A percentile compares a stretch with the other conserved stretches of the same genome.
Conservation (phyloP, 2,113 vertebrate species). For the Oxyruncus cristatus region DNA sequence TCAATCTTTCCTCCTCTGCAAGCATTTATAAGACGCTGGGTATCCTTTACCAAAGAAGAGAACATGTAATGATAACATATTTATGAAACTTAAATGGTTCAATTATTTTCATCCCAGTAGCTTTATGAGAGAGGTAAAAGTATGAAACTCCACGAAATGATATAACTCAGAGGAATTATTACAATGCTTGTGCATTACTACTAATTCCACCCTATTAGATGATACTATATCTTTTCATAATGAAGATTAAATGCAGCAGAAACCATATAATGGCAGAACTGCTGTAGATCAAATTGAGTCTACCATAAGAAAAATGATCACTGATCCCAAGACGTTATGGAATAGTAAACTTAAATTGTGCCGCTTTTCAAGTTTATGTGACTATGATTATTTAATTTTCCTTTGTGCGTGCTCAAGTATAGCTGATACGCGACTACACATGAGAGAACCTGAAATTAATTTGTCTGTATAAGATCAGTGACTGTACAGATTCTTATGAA, state of each 20-base stretch:
- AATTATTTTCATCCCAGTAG: conserved; percentile 43
- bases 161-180: conserved; percentile 68
- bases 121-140: conserved; percentile 58
- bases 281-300: conserved; percentile 72
- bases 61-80: conserved; percentile 32
- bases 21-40: not conserved
- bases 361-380: conserved; percentile 79
- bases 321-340: conserved; percentile 74
- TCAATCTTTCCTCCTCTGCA: not conserved
- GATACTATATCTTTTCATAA: conserved; percentile 69
- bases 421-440: conserved; percentile 82
- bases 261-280: conserved; percentile 67
- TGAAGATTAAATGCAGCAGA: conserved; percentile 73
- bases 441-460: conserved; percentile 87
- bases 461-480: conserved; percentile 84
- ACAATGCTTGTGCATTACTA: conserved; percentile 61
- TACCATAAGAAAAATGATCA: conserved; percentile 74
- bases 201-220: conserved; percentile 71
- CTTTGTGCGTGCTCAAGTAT: conserved; percentile 82
- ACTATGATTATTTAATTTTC: conserved; percentile 86
- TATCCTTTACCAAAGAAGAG: conserved; percentile 9
- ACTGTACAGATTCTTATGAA: conserved; percentile 83
- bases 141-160: conserved; percentile 47
- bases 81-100: conserved; percentile 42
- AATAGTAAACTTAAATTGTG: conserved; percentile 80